phyloP scores from a whole-genome alignment of 1,140 invertebrate species.

The Andricus grossulariae region DNA sequence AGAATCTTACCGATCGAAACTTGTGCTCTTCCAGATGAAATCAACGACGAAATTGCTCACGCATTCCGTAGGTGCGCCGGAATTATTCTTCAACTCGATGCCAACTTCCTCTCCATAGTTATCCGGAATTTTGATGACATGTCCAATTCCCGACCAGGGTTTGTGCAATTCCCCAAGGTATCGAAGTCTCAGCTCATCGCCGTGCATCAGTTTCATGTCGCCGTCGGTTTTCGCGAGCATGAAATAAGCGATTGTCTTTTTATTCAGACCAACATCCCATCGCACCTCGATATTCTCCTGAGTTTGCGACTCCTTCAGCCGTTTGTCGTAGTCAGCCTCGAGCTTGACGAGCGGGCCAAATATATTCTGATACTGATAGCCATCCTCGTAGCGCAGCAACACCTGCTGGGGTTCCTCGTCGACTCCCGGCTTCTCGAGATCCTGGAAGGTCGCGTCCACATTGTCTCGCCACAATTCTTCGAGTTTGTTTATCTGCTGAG shows the following conservation, averaged over 20 bases:
- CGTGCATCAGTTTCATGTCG: constrained; percentile 99
- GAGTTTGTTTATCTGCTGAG: constrained; percentile 97
- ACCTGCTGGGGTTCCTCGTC: constrained; percentile 98
- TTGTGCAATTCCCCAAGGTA: constrained; percentile 96
- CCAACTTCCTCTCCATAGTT: constrained; percentile 99
- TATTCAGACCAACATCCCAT: constrained; percentile 99
- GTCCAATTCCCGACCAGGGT: constrained; percentile 95
- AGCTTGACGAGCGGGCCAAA: constrained; percentile 98
- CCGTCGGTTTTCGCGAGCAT: constrained; percentile 98
- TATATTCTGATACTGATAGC: constrained; percentile 99
- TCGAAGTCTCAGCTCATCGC: constrained; percentile 95
- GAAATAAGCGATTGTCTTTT: constrained; percentile 98
- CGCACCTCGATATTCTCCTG: constrained; percentile 99
- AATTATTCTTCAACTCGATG: constrained; percentile 94
- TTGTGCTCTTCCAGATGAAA: constrained; percentile 99
- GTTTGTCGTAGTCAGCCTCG: constrained; percentile 99
- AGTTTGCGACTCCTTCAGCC: constrained; percentile 98
- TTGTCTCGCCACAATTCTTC: constrained; percentile 99
- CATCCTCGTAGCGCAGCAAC: constrained; percentile 95
- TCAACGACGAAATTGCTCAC: constrained; percentile 98
- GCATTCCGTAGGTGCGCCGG: constrained; percentile 93
- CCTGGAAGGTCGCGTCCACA: constrained; percentile 97
- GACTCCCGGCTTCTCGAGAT: constrained; percentile 97
- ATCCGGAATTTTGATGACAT: constrained; percentile 99
- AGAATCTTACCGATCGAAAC: constrained; percentile 96